Percentiles rank a stretch among this genome's conserved stretches.
These are phyloP conservation scores for Cremastinae sp. DNA, from an alignment of 2,888 invertebrate genomes.

Conservation along the genomic window DNA sequence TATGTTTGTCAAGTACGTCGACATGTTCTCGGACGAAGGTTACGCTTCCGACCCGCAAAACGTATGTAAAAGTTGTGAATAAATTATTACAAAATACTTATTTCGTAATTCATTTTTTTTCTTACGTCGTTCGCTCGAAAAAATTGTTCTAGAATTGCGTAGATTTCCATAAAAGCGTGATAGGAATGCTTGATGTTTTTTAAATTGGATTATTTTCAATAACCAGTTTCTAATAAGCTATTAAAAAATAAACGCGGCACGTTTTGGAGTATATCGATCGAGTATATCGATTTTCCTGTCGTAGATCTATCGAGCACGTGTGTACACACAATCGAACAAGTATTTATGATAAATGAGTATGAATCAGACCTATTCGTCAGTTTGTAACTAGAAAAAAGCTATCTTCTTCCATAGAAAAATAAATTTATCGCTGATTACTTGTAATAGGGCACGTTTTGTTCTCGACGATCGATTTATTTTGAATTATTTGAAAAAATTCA, in stretches of 20 bases:
- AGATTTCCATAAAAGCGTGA: too few relatives aligned
- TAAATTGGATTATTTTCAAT: not conserved
- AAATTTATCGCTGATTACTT: not conserved
- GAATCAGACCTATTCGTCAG: slow-evolving; percentile 55
- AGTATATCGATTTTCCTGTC: slow-evolving; percentile 1
- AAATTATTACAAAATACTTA: too few relatives aligned
- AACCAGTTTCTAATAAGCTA: not conserved
- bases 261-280: not conserved
- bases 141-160: too few relatives aligned
- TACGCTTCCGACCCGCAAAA: slow-evolving; percentile 67
- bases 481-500: too few relatives aligned
- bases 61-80: slow-evolving; percentile 59
- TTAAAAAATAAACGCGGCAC: not conserved
- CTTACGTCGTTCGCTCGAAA: too few relatives aligned
- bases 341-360: slow-evolving; percentile 63
- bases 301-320: slow-evolving; percentile 12
- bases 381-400: slow-evolving; percentile 25
- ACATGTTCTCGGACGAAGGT: slow-evolving; percentile 70
- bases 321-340: slow-evolving; percentile 32
- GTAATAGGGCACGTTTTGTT: too few relatives aligned
- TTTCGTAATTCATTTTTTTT: too few relatives aligned
- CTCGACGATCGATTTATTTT: too few relatives aligned
- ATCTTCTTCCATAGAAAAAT: slow-evolving; percentile 24
- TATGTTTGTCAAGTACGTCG: slow-evolving; percentile 70
- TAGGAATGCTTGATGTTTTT: too few relatives aligned